Evolutionary conservation across 2,888 invertebrate genomes (phyloP).

Genomic region (Sesamia inferens): DNA sequence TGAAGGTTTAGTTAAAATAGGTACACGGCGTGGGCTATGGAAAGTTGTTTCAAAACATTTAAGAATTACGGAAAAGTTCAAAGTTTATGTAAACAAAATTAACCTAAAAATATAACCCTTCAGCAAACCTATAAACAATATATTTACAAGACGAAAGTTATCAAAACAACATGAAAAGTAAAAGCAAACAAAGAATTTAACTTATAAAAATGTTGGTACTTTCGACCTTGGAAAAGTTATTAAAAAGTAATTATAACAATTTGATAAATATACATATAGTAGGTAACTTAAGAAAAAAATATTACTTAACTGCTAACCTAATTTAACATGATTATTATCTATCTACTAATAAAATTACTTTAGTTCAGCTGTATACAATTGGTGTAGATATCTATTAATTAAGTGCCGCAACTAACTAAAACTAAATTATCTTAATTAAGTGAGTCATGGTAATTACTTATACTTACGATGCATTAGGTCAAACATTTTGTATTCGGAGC

Average conservation of each 20-base stretch:
- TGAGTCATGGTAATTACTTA: conserved; percentile 7
- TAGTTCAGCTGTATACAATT: conserved; percentile 27
- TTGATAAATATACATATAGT: background rate
- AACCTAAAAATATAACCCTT: background rate
- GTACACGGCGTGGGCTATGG: too few species aligned
- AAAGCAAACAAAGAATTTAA: background rate
- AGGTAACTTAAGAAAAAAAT: too few species aligned
- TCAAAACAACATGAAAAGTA: background rate
- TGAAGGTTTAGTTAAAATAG: background rate
- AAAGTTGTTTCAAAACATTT: background rate
- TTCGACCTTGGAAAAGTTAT: background rate
- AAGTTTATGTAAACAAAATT: conserved; percentile 2
- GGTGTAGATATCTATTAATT: conserved; percentile 8
- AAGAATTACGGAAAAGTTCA: background rate
- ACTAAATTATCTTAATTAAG: conserved; percentile 38
- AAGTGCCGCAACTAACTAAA: conserved; percentile 2
- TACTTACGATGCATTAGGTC: background rate
- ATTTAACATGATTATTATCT: conserved; percentile 6
- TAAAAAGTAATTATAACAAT: too few species aligned
- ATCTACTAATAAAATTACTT: conserved; percentile 12
- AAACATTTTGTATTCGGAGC: background rate
- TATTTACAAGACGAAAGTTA: background rate
- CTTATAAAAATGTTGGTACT: background rate
- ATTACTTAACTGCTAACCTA: background rate
- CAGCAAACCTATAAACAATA: background rate